Conservation (phyloP, 37 sponge, comb jelly and placozoan species). For the Tethya wilhelma region DNA sequence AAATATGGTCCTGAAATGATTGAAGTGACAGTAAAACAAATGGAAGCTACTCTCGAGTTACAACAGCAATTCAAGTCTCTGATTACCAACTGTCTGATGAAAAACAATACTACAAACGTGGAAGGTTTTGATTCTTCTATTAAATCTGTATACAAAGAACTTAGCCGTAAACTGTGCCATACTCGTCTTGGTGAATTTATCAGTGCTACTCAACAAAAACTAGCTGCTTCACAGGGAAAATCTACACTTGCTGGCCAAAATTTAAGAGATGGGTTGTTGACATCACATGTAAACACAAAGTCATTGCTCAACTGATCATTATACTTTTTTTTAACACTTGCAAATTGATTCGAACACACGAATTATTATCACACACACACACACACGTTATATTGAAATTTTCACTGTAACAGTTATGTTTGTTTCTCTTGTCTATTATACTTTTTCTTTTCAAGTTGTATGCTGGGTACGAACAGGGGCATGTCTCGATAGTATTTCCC, state of each 20-base stretch:
- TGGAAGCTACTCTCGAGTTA: constrained; percentile 18
- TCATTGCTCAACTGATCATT: background rate
- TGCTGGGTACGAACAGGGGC: constrained; percentile 4
- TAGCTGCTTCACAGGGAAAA: constrained; percentile 22
- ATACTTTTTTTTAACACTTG: background rate
- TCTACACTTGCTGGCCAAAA: constrained; percentile 34
- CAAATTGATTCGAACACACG: background rate
- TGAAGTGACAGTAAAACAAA: constrained; percentile 13
- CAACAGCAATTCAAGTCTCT: constrained; percentile 19
- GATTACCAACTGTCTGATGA: constrained; percentile 4
- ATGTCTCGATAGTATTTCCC: constrained; percentile 39
- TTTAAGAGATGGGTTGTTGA: constrained; percentile 23
- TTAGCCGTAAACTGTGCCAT: constrained; percentile 21
- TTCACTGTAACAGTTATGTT: background rate
- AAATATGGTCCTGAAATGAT: constrained; percentile 32
- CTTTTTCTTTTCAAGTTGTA: constrained; percentile 17
- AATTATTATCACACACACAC: no score
- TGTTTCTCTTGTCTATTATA: background rate
- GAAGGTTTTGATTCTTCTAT: background rate
- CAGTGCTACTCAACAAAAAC: constrained; percentile 19
- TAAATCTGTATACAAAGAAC: background rate
- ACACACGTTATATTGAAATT: no score
- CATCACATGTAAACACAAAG: constrained; percentile 26
- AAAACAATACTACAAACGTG: background rate
- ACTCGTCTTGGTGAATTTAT: constrained; percentile 34